Base-by-base conservation (phyloP, 2,888 invertebrate genomes). In the Calephelis perditalis region DNA sequence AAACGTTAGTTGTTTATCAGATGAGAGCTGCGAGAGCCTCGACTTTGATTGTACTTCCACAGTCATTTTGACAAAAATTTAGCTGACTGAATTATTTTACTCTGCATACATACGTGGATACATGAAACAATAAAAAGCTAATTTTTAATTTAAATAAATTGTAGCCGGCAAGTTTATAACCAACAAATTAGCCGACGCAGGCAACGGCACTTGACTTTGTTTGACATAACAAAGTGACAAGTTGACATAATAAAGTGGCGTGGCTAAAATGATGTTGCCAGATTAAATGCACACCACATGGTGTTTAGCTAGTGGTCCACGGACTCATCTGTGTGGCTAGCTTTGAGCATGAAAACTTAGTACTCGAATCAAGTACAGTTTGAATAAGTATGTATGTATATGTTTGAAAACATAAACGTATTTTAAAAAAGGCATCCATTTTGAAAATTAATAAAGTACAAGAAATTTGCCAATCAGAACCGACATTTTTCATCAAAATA, bases 1-100 rank as follows among this genome's bases (percentile, higher is more conserved):
- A 70, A 91, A 90, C 66, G 91, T 91, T 71, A 91, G 84, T 76
- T 91, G 90, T 81, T 91, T 91, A 73, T 89, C 90, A 62, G 91
- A 86, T 62, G 90, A 81, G 49, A 89, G 79, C 70, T 86, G 82
- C 65, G 80, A 79, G 66, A 86, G 73, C 80, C 76, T 85, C 74
- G 77, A 67, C 75, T 79, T 87, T 65, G 70, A 70, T 71, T 82
- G 84, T 58, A 79, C 78, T 65, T 90, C 90, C 68, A 72, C 83
- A 65, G 87, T 82, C 89, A 90, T 90, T 64, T 73, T 83, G 73
- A 58, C 67, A 59, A 46, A 43, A 37, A 44, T 61, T 65, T 63
- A 6, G 11, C 36, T 52, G 35, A 35, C 54, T 68, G 52, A 46
- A 45, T 57, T 40, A 52, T 60, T 65, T 67, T 62, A 62, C 62